Base-by-base conservation (phyloP, 1,140 invertebrate species). In the Araneus ventricosus region DNA sequence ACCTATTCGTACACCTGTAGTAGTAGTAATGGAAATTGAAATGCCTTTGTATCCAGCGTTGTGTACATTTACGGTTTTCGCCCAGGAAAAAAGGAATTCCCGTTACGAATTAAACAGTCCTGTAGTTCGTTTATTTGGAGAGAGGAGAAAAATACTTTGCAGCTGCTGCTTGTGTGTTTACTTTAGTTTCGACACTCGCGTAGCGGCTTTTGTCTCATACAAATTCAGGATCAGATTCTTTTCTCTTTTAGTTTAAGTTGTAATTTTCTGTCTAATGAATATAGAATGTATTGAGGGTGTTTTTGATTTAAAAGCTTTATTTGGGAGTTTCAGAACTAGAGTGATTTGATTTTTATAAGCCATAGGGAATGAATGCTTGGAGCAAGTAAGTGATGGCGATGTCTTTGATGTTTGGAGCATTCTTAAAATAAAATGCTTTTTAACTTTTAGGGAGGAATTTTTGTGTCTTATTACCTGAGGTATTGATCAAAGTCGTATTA, bases 11-110 rank as follows among this genome's bases (percentile, higher is more conserved):
- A 41, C 67, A 88, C 86, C 86, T 88, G 86, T 27, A 24, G 52
- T 52, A 2, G 20, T 4, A 0, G 57, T 67, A 88, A 88, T 88
- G 86, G 86, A 45, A 88, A 88, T 88, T 70, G 61, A 88, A 88
- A 88, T 70, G 86, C 86, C 67, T 88, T 88, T 88, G 86, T 88
- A 61, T 75, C 52, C 84, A 5, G 34, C 37, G 30, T 30, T 39
- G 45, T 63, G 86, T 88, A 27, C 52, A 88, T 70, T 88, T 61
- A 63, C 59, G 86, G 59, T 39, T 70, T 70, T 45, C 61, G 30
- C 10, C 6, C 59, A n/a, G 24, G 30, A 82, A 82, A 45, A 82
- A 86, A 61, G n/a, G n/a, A 14, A 30, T 24, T 84, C 10, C 70
- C 7, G 80, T 52, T 52, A 41, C n/a, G 22, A 41, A 84, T 34